phyloP scores from a whole-genome alignment of 1,140 invertebrate genomes.

The Nautilus pompilius region DNA sequence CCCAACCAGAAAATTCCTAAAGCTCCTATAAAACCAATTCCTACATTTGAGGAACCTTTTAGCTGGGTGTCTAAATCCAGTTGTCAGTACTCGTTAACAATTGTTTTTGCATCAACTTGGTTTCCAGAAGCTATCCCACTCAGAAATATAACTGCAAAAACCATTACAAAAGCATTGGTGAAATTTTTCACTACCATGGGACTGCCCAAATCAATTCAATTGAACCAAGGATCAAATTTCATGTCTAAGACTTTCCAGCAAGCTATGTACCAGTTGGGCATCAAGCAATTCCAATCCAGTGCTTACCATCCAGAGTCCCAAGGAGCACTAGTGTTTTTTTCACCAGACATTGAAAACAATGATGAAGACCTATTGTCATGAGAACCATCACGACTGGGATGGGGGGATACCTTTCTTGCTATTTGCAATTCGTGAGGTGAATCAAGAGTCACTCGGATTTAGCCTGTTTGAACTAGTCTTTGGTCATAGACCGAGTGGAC shows the following conservation, averaged over 20 bases:
- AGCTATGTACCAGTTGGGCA: not conserved
- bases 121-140: not conserved
- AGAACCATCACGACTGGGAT: not conserved
- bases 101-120: not conserved
- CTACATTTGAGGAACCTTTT: constrained; percentile 1
- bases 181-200: not conserved
- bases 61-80: not conserved
- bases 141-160: not conserved
- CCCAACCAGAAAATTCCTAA: constrained; percentile 13
- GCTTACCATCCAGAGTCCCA: not conserved
- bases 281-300: not conserved
- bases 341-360: not conserved
- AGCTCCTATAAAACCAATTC: constrained; percentile 9
- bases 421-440: not conserved
- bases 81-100: not conserved
- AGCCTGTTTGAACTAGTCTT: too few relatives aligned
- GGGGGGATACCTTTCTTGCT: not conserved
- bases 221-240: not conserved
- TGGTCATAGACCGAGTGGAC: too few relatives aligned
- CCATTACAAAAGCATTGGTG: not conserved
- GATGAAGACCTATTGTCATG: not conserved
- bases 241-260: not conserved
- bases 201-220: not conserved
- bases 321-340: not conserved
- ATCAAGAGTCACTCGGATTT: too few relatives aligned